Percentiles rank a stretch among this genome's conserved stretches.
Conservation (phyloP, 2,888 invertebrate genomes). For the Tetheella fluctuosa region DNA sequence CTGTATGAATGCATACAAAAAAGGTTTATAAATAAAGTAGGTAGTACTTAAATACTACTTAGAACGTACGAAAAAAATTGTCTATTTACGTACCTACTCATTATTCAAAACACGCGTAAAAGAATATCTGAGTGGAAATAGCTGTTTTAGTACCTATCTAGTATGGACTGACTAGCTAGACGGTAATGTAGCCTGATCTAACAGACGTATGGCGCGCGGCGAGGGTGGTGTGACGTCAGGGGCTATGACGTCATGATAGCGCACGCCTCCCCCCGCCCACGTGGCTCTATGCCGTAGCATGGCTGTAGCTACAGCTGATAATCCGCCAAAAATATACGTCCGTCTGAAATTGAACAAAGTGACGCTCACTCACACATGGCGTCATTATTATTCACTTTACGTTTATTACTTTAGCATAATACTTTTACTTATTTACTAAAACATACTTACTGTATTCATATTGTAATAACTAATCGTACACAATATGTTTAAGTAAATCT, state of each 20-base stretch:
- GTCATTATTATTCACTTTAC: constrained; percentile 1
- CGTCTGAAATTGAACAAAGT: constrained; percentile 11
- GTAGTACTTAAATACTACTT: not conserved
- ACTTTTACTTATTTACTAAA: no score
- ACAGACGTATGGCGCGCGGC: constrained; percentile 22
- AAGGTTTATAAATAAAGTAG: not conserved
- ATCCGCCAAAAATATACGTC: constrained; percentile 42
- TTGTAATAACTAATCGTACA: no score
- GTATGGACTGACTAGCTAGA: not conserved
- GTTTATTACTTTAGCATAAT: not conserved
- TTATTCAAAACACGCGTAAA: not conserved
- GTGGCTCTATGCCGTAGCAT: constrained; percentile 28
- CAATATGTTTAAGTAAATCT: no score
- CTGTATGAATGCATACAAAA: not conserved
- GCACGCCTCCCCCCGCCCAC: constrained; percentile 50
- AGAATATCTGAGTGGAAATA: not conserved
- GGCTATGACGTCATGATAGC: constrained; percentile 51
- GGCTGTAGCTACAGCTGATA: constrained; percentile 53
- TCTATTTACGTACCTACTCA: constrained; percentile 2
- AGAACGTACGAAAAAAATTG: not conserved
- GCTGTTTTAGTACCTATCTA: not conserved
- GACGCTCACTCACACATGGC: not conserved
- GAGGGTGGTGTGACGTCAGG: constrained; percentile 59
- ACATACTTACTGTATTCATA: no score
- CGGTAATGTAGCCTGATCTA: not conserved